Conservation (phyloP, 2,888 invertebrate species). For the Euspilapteryx auroguttella region DNA sequence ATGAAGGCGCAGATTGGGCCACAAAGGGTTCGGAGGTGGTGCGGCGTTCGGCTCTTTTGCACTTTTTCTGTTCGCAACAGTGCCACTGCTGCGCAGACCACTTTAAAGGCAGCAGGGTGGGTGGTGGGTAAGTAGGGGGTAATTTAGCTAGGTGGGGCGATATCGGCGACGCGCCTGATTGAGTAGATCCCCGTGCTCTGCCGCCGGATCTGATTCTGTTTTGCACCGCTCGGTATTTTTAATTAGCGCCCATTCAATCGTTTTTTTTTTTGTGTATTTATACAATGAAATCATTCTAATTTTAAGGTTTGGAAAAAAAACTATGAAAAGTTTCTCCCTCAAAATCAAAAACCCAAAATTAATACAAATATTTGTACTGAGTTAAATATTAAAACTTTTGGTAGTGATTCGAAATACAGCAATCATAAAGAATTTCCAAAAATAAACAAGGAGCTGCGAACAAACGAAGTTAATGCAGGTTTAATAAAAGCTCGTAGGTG, state of each 20-base stretch:
- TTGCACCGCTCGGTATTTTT: slow-evolving; percentile 27
- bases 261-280: no score
- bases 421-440: no score
- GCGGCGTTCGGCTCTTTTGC: slow-evolving; percentile 46
- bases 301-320: not conserved
- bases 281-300: not conserved
- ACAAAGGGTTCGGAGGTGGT: slow-evolving; percentile 59
- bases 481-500: slow-evolving; percentile 56
- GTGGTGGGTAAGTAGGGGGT: slow-evolving; percentile 55
- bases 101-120: slow-evolving; percentile 54
- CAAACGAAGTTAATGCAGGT: slow-evolving; percentile 22
- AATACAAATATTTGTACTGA: no score
- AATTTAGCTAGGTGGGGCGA: slow-evolving; percentile 56
- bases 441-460: slow-evolving; percentile 13
- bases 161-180: slow-evolving; percentile 55
- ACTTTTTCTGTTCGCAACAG: slow-evolving; percentile 57
- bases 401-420: no score
- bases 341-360: no score
- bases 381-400: no score
- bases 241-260: slow-evolving; percentile 20
- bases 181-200: slow-evolving; percentile 40
- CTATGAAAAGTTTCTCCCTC: not conserved
- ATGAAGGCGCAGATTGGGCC: slow-evolving; percentile 55
- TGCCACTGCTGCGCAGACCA: slow-evolving; percentile 54
- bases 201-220: slow-evolving; percentile 42